phyloP scores from a whole-genome alignment of 1,140 invertebrate genomes.

The honey bee (Apis mellifera) region Amel_HAv3.1 CM009936.2:7023001-7023500 shows the following conservation, averaged over 20 bases:
- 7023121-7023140: too few species aligned
- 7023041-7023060: neutral
- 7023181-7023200: too few species aligned
- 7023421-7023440: neutral
- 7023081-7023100: too few species aligned
- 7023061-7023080: neutral
- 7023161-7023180: too few species aligned
- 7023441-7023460: constrained; percentile 1
- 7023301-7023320: neutral
- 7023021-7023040: neutral
- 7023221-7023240: too few species aligned
- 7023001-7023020: constrained; percentile 37
- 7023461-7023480: constrained; percentile 9
- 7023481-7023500: neutral
- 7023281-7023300: too few species aligned
- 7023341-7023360: neutral
- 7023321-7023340: neutral
- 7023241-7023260: too few species aligned
- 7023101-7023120: too few species aligned
- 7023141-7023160: too few species aligned
- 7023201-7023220: too few species aligned
- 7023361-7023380: constrained; percentile 21
- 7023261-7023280: too few species aligned
- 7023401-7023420: constrained; percentile 13
- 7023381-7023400: neutral